Evolutionary conservation across 1,140 invertebrate species (phyloP).

Genomic region (Nylanderia fulva): DNA sequence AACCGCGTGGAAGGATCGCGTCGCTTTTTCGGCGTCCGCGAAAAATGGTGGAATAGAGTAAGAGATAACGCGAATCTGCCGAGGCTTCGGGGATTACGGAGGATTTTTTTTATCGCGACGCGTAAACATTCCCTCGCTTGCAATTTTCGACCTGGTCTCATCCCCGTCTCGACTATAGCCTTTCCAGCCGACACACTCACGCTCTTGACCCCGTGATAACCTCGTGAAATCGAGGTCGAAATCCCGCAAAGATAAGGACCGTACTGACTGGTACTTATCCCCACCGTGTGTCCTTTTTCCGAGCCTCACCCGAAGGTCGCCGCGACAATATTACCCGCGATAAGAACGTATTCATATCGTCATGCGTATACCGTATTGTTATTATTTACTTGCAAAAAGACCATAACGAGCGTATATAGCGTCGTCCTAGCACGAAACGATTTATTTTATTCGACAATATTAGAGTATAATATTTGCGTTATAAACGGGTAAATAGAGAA

Average conservation of each 20-base stretch:
- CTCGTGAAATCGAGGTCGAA: slow-evolving; percentile 58
- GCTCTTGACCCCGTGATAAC: slow-evolving; percentile 62
- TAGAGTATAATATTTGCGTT: slow-evolving; percentile 25
- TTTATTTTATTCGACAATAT: slow-evolving; percentile 29
- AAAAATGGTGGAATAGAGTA: slow-evolving; percentile 17
- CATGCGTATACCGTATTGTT: slow-evolving; percentile 12
- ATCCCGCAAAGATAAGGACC: slow-evolving; percentile 56
- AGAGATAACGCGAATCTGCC: slow-evolving; percentile 22
- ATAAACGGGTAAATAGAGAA: slow-evolving; percentile 17
- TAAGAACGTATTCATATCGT: slow-evolving; percentile 35
- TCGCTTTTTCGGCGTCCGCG: neutral
- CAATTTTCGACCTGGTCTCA: slow-evolving; percentile 36
- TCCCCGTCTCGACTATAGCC: neutral
- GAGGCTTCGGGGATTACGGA: neutral
- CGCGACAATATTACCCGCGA: slow-evolving; percentile 48
- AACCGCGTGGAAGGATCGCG: neutral
- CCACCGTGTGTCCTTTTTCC: slow-evolving; percentile 25
- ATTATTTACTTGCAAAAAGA: slow-evolving; percentile 45
- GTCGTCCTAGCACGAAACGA: neutral
- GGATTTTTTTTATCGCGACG: slow-evolving; percentile 51
- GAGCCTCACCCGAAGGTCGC: slow-evolving; percentile 31
- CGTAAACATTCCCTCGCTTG: slow-evolving; percentile 54
- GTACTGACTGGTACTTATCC: slow-evolving; percentile 47
- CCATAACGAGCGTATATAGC: slow-evolving; percentile 5
- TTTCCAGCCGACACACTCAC: neutral